Conservation (phyloP, 1,140 invertebrate genomes). For the Bombus sibiricus region DNA sequence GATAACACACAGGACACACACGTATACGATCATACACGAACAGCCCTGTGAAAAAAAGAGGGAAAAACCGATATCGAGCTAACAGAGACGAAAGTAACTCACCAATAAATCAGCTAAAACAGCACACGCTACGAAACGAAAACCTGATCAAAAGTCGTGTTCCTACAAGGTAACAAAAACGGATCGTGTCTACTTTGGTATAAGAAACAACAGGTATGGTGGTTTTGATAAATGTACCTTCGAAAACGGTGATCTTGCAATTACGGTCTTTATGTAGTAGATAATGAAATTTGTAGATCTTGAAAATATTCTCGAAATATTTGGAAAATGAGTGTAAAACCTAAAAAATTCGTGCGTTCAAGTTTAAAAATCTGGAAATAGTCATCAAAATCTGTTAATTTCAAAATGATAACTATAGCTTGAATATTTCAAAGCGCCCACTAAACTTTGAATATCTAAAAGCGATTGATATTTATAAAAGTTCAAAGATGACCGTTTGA, state of each 20-base stretch:
- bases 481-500: neutral
- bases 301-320: neutral
- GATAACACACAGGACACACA: slow-evolving; percentile 38
- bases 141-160: slow-evolving; percentile 54
- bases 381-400: too few species aligned
- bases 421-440: neutral
- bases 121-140: slow-evolving; percentile 62
- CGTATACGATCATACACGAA: neutral
- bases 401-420: neutral
- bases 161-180: slow-evolving; percentile 6
- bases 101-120: slow-evolving; percentile 69
- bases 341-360: neutral
- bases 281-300: neutral
- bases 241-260: neutral
- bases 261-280: neutral
- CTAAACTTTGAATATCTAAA: neutral
- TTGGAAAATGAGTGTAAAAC: neutral
- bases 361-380: neutral
- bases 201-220: neutral
- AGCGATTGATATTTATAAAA: neutral
- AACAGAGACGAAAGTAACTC: slow-evolving; percentile 62
- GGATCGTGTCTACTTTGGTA: neutral
- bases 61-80: slow-evolving; percentile 60
- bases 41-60: neutral
- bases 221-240: neutral